These are phyloP conservation scores for Cynocephalus volans DNA, from an alignment of 2,113 vertebrate species.

Conservation along the genomic window DNA sequence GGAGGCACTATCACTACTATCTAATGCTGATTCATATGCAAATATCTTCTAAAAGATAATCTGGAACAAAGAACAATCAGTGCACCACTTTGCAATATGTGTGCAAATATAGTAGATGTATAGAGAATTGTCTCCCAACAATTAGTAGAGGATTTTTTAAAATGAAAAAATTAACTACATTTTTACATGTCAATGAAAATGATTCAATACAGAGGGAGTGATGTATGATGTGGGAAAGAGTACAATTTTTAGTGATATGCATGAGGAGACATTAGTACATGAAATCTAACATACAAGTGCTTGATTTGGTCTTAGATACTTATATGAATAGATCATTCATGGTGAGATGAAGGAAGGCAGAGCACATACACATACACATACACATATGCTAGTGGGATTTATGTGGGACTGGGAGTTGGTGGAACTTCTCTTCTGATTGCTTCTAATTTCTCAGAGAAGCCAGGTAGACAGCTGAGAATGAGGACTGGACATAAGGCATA, in stretches of 20 bases:
- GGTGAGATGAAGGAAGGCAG: not conserved
- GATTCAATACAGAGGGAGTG: not conserved
- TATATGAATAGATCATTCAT: not conserved
- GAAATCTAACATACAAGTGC: not conserved
- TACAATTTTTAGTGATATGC: not conserved
- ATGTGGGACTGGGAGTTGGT: not conserved
- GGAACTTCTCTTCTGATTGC: not conserved
- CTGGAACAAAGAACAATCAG: not conserved
- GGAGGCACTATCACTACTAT: rapidly evolving
- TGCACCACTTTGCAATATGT: not conserved
- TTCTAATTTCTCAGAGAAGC: not conserved
- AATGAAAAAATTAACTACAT: not conserved
- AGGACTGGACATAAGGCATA: not conserved
- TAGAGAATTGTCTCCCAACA: not conserved
- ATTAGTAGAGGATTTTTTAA: not conserved
- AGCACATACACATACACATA: not conserved
- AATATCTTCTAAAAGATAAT: not conserved
- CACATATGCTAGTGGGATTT: rapidly evolving
- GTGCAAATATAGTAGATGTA: not conserved
- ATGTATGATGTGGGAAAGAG: not conserved
- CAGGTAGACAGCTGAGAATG: not conserved
- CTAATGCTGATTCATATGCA: not conserved
- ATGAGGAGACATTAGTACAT: not conserved
- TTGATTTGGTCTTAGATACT: not conserved
- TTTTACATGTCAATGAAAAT: not conserved